Evolutionary conservation across 2,888 invertebrate genomes (phyloP), one percentile per base, ranked within the genome.

Genomic region (Oligia fasciuncula): DNA sequence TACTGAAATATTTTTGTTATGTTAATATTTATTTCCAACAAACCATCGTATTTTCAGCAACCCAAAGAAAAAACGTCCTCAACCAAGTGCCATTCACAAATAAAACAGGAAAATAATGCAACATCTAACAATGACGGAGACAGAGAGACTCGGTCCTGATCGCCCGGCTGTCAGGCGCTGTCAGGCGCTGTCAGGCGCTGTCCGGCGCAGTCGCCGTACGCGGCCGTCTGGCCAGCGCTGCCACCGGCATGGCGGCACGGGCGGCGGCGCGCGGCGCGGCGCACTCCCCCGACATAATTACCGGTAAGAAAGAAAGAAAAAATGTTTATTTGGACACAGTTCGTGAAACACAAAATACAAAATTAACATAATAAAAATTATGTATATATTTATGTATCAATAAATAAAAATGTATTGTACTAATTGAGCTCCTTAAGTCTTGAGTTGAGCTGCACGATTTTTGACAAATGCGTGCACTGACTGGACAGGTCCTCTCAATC

Each of bases 181-280:
- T 83, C 82, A 35, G n/a, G n/a, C 29, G 40, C 54, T 84, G 82
- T 73, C 84, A 72, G 68, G 14, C 6, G 69, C 70, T 73, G 81
- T 83, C 82, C 29, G n/a, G n/a, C 29, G 57, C 83, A 80, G 57
- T 19, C 13, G 57, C 60, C 67, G 60, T 63, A 29, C 29, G 29
- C 29, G 29, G 29, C 68, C 54, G 63, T 77, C 85, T 66, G 40
- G 65, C 66, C 46, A 49, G 29, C 71, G 51, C 71, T 63, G 72
- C 74, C 63, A 43, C 40, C 13, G 71, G 54, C 76, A 23, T 23
- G 40, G 57, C 9, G 29, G 29, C 29, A 1, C 29, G 29, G 29
- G 29, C 29, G 29, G 29, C 29, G 0, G 0, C 0, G 29, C 29
- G 29, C 29, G 29, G 29, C 29, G 17, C 46, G 11, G 11, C 8